Evolutionary conservation across 2,113 vertebrate species (phyloP), one percentile per base, ranked within the genome.

Genomic region (Pachycephala philippinensis): DNA sequence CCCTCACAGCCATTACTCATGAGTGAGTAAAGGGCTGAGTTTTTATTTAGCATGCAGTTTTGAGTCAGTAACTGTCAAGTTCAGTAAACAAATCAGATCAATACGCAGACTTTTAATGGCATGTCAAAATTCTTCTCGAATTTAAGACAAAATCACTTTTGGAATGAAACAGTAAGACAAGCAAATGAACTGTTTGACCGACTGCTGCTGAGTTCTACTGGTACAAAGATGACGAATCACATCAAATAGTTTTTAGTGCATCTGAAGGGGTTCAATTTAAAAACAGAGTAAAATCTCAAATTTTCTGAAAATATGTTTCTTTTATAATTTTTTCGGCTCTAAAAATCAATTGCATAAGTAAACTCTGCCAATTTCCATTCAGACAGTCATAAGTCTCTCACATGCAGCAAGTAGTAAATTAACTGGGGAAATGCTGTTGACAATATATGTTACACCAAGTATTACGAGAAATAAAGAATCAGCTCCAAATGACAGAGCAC

Each of bases 191-290:
- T 50, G 54, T 30, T 0, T 50, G 27, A 89, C 23, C 23, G 44
- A 64, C 27, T 64, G 37, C 42, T 78, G 27, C 6, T 81, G 28
- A 94, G 22, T 24, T 81, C 53, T 60, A 53, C 7, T 17, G 72
- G 45, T 16, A 74, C 33, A 20, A 68, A 70, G 15, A 84, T 0
- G 5, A 72, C 0, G 0, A 78, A 81, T 6, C 9, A 19, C 28
- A 60, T 20, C 0, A 35, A 85, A 6, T 44, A 39, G 13, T 59
- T 90, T 49, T 64, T 19, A 79, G 28, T 35, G 23, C 8, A 31
- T 59, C 42, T 90, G 19, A 77, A 57, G 49, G 2, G 5, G 5
- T 23, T 33, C n/a, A 35, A 2, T 4, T 52, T 11, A 87, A 83
- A 84, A 64, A 81, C 0, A 56, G 3, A 74, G 2, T 11, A 54